Base-by-base conservation (phyloP, 2,888 invertebrate genomes). In the Fragum whitleyi region DNA sequence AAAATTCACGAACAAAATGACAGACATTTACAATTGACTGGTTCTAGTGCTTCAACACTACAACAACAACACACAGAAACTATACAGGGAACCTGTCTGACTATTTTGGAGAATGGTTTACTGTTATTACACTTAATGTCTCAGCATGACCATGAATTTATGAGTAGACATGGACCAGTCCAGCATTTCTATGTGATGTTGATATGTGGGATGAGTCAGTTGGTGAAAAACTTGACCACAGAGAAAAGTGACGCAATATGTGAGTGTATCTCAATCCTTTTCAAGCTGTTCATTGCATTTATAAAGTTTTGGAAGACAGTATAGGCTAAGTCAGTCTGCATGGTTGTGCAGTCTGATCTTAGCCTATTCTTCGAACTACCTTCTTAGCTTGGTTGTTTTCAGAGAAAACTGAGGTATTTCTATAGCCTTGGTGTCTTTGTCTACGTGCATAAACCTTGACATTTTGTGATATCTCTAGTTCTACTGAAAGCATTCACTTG, bases 181-280 rank as follows among this genome's bases (percentile, higher is more conserved):
- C 83, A 88, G 59, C 83, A 88, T 72, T 73, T 82, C 47, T 90
- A 90, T 81, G 87, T 88, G 0, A 71, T 76, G 19, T 77, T 90
- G 28, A 81, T 90, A 7, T 82, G 81, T 81, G 85, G 85, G 16
- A 70, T 90, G 28, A 73, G 74, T 21, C 79, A 78, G 16, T 78
- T 88, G 29, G 80, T 87, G 47, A 85, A 80, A 74, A 62, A 69
- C 2, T 39, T 77, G 32, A 59, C 83, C 5, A 72, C 57, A 11
- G 76, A 78, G 7, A 77, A 74, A 39, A 75, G 84, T 72, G 86
- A 87, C 11, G 59, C 62, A 61, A 87, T 86, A 79, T 55, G 88
- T 87, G 82, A 85, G 87, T 85, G 16, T 42, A 42, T 47, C 3
- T n/a, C 16, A 19, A 14, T 16, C 14, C 47, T 9, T 47, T 47